These are phyloP conservation scores for Seira musarum DNA, from an alignment of 2,888 invertebrate genomes.

Conservation along the genomic window DNA sequence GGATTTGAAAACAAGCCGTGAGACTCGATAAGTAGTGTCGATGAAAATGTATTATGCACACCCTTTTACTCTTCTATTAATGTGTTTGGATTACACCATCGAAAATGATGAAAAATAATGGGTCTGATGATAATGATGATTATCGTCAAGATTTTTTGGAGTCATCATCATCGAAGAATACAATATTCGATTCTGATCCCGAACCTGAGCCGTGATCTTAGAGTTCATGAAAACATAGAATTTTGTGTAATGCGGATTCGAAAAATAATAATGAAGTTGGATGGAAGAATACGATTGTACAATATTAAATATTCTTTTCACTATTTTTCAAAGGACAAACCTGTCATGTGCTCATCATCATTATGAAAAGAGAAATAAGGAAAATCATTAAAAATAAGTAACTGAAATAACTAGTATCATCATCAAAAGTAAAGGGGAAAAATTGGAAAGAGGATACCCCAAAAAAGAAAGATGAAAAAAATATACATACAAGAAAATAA, in stretches of 20 bases:
- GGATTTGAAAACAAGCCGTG: constrained; percentile 45
- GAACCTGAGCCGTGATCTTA: neutral
- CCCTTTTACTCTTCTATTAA: neutral
- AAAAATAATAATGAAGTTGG: constrained; percentile 23
- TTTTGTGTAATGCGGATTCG: constrained; percentile 46
- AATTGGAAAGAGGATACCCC: constrained; percentile 47
- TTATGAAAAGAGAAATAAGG: constrained; percentile 36
- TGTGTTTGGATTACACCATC: neutral
- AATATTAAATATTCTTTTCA: neutral
- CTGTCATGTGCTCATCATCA: constrained; percentile 28
- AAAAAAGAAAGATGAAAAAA: constrained; percentile 5
- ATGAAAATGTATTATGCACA: neutral
- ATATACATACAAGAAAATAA: no score
- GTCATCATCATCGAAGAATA: neutral
- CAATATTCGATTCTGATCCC: neutral
- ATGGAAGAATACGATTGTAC: neutral
- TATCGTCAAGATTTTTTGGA: neutral
- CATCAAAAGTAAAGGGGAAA: constrained; percentile 25
- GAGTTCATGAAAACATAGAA: neutral
- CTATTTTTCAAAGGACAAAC: constrained; percentile 40
- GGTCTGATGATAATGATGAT: neutral
- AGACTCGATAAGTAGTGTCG: constrained; percentile 17
- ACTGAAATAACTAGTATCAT: constrained; percentile 32
- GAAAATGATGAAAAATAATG: neutral
- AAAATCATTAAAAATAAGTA: constrained; percentile 50